Evolutionary conservation across 2,888 invertebrate genomes (phyloP).

Genomic region (Oscheius onirici): DNA sequence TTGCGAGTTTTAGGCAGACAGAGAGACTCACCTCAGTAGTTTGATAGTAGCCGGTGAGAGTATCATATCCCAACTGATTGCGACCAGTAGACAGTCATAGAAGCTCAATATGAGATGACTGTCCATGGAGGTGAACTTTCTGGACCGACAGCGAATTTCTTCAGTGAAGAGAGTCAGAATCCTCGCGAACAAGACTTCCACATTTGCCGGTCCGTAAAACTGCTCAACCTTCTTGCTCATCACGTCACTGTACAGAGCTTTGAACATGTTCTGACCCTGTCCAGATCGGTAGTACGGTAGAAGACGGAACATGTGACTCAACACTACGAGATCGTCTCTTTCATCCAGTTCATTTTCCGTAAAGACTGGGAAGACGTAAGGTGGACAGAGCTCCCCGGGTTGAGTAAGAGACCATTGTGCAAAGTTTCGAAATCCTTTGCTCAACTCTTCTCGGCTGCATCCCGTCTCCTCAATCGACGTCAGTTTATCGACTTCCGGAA

Average conservation of each 20-base stretch:
- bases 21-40: neutral
- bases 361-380: conserved; percentile 19
- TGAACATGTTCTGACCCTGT: neutral
- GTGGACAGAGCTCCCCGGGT: conserved; percentile 14
- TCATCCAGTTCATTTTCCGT: conserved; percentile 19
- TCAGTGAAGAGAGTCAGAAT: conserved; percentile 20
- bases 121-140: neutral
- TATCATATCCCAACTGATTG: conserved; percentile 9
- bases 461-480: conserved; percentile 1
- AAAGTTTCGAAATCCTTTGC: conserved; percentile 2
- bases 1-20: too few species aligned
- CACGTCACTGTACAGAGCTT: neutral
- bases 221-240: neutral
- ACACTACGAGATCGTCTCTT: conserved; percentile 4
- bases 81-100: conserved; percentile 19
- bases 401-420: conserved; percentile 18
- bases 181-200: conserved; percentile 5
- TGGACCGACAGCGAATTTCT: neutral
- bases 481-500: neutral
- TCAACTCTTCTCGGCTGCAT: neutral
- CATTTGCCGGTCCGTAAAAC: neutral
- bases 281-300: conserved; percentile 10
- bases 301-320: conserved; percentile 25
- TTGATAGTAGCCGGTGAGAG: conserved; percentile 6
- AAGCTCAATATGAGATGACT: conserved; percentile 7